Conservation (phyloP, 1,140 invertebrate species). For the Meloidogyne chitwoodi region DNA sequence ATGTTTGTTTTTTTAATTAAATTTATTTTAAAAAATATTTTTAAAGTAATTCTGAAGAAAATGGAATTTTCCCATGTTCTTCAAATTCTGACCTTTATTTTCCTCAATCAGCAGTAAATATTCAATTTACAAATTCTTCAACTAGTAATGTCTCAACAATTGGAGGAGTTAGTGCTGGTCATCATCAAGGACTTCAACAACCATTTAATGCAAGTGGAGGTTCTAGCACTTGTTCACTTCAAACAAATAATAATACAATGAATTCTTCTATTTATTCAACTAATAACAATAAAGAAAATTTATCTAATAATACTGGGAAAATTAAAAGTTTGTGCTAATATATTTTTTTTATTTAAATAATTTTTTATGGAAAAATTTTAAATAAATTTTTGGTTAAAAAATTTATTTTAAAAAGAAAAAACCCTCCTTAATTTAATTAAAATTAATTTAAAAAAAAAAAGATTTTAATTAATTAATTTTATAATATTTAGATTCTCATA, state of each 20-base stretch:
- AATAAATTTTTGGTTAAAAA: too few species aligned
- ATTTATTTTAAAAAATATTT: not conserved
- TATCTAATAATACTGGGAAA: not conserved
- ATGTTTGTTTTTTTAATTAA: not conserved
- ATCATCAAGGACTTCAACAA: not conserved
- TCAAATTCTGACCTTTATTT: not conserved
- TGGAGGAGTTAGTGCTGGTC: not conserved
- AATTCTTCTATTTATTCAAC: not conserved
- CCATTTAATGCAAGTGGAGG: not conserved
- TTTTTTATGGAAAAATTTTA: not conserved
- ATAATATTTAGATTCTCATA: not conserved
- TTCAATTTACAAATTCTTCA: constrained; percentile 7
- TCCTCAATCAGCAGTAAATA: constrained; percentile 16
- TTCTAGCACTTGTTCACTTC: not conserved
- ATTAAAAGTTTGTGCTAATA: not conserved
- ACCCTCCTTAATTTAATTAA: too few species aligned
- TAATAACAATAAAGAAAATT: not conserved
- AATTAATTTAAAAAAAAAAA: too few species aligned
- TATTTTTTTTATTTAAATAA: not conserved
- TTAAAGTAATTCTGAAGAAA: not conserved
- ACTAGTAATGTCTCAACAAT: not conserved
- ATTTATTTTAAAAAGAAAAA: too few species aligned
- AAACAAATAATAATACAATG: not conserved
- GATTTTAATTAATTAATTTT: not conserved
- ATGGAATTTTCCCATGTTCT: not conserved